Evolutionary conservation across 37 sponge, comb jelly and placozoan species (phyloP), one percentile per base, ranked within the genome.

Genomic region (Beroe forskalii): DNA sequence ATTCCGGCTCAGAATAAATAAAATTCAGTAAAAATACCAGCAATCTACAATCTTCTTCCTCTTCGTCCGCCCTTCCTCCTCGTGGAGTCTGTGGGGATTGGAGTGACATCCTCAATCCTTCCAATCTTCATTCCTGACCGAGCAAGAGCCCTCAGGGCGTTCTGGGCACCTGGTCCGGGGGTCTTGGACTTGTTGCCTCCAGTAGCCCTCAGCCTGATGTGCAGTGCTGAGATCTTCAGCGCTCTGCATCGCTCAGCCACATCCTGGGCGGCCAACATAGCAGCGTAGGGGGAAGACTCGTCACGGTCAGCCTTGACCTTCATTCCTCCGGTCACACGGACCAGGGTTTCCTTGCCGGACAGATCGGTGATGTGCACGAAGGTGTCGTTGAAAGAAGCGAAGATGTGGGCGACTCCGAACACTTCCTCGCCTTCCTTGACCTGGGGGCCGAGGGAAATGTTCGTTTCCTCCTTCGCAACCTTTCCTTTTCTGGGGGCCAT

Each of bases 201-300:
- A 20, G 95, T 94, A 1, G 99, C 99, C 42, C 99, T 89, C 76
- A 99, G 93, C 91, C 96, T 99, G 91, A 99, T 93, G 91, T 99
- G 99, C 12, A 99, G 93, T 0, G 99, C 99, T 43, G 96, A 97
- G 38, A 99, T 93, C 12, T 97, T 97, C 35, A 96, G 92, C 76
- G 94, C 99, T 62, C 96, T 95, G 90, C 99, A 99, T 17, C 93
- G 66, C 32, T 64, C 97, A 60, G 99, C 99, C 36, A 99, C 99
- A 90, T 99, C 99, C 91, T 99, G 99, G 19, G 99, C 99, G 67
- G 99, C 99, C 93, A 99, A 91, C 99, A 99, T 99, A 41, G 99
- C 99, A 42, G 99, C 99, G 90, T 99, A 99, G 12, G 99, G 99
- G 20, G 97, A 96, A 23, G 99, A 97, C 92, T 99, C 99, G 89